Percentiles rank a stretch among this genome's conserved stretches.
phyloP scores from a whole-genome alignment of 2,888 invertebrate genomes.

The Melikaiella ostensackeni region DNA sequence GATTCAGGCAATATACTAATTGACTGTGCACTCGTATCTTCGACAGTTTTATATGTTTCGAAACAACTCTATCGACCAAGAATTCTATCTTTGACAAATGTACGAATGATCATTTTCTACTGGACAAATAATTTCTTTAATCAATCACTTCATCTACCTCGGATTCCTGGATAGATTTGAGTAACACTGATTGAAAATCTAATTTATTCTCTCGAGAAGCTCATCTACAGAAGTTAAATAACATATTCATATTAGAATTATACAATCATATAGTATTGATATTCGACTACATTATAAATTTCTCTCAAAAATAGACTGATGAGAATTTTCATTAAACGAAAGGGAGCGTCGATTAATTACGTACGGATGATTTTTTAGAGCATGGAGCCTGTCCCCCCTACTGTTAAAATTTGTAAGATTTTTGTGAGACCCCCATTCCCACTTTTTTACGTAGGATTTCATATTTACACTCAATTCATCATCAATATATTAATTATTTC shows the following conservation, averaged over 20 bases:
- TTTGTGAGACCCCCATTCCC: no score
- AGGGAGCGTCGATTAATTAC: no score
- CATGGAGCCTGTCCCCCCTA: no score
- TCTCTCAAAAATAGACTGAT: neutral
- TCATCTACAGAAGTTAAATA: no score
- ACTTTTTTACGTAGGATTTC: no score
- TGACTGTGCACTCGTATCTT: neutral
- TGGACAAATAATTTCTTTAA: neutral
- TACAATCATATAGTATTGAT: neutral
- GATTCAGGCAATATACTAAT: neutral
- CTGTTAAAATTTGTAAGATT: no score
- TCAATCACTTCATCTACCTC: neutral
- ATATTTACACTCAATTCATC: no score
- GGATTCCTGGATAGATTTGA: neutral
- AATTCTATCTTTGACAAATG: neutral
- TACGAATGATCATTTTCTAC: neutral
- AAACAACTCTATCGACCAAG: neutral
- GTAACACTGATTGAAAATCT: no score
- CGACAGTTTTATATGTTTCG: neutral
- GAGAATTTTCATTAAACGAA: neutral
- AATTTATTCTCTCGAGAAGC: no score
- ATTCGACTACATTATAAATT: neutral
- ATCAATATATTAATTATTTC: no score
- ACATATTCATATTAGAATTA: no score
- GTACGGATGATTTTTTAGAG: no score